Conservation (phyloP, 2,113 vertebrate genomes). For the Ursus arctos region DNA sequence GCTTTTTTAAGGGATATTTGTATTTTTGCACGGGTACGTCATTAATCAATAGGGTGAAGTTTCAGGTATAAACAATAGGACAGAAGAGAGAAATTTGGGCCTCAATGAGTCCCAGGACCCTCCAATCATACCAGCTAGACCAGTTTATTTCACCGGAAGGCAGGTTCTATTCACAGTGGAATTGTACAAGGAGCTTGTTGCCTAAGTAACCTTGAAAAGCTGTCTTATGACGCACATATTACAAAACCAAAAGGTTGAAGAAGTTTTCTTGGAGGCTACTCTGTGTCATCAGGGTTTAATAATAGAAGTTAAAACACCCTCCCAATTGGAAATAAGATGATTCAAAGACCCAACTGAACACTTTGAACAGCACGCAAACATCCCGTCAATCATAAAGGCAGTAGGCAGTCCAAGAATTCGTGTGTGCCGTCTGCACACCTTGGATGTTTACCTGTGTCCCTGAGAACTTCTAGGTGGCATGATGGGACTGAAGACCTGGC, state of each 20-base stretch:
- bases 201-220: background rate
- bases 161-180: background rate
- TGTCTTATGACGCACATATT: background rate
- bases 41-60: background rate
- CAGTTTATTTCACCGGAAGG: background rate
- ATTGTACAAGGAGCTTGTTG: background rate
- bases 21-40: background rate
- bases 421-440: background rate
- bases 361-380: background rate
- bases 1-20: background rate
- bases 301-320: background rate
- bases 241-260: background rate
- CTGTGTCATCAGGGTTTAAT: background rate
- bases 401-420: background rate
- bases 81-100: background rate
- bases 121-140: background rate
- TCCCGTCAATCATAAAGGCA: background rate
- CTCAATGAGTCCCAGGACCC: background rate
- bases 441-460: background rate
- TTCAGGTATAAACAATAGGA: background rate
- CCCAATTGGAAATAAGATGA: background rate
- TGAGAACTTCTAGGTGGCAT: background rate
- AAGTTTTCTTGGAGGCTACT: background rate
- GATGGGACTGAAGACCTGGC: background rate
- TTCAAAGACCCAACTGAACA: background rate